Evolutionary conservation across 2,797 vertebrate species (phyloP).

Genomic region (Sebastes hopkinsi): DNA sequence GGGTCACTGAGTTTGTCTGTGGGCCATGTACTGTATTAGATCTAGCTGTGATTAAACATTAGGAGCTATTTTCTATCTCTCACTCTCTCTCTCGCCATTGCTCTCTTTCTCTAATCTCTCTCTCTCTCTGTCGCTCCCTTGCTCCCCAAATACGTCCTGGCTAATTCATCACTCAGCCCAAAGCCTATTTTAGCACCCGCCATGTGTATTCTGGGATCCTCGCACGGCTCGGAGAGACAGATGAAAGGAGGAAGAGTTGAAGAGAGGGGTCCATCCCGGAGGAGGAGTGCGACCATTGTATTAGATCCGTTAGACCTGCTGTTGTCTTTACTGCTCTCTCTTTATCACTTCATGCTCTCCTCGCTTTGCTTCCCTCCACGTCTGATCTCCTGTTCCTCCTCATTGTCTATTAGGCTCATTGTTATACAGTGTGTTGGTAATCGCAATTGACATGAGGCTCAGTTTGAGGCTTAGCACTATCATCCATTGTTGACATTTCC

Average conservation of each 20-base stretch:
- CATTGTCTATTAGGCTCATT: slow-evolving; percentile 1
- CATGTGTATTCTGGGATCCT: slow-evolving; percentile 69
- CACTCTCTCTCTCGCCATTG: not conserved
- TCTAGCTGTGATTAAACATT: slow-evolving; percentile 66
- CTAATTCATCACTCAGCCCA: slow-evolving; percentile 64
- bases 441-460: slow-evolving; percentile 3
- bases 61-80: slow-evolving; percentile 52
- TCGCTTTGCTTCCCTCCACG: not conserved
- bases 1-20: slow-evolving; percentile 52
- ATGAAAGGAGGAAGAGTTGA: slow-evolving; percentile 36
- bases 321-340: not conserved
- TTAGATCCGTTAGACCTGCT: slow-evolving; percentile 5
- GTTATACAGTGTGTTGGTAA: not conserved
- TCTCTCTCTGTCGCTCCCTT: slow-evolving; percentile 10
- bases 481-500: slow-evolving; percentile 18
- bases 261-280: slow-evolving; percentile 38
- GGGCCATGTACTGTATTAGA: slow-evolving; percentile 48
- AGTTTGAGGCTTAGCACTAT: slow-evolving; percentile 2
- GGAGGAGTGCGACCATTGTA: slow-evolving; percentile 21
- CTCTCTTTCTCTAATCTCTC: not conserved
- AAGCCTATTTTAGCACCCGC: slow-evolving; percentile 61
- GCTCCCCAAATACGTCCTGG: slow-evolving; percentile 53
- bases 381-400: not conserved
- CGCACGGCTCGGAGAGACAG: slow-evolving; percentile 40
- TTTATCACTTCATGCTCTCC: not conserved